Evolutionary conservation across 1,140 invertebrate species (phyloP), one percentile per base, ranked within the genome.

Genomic region (Physella acuta): DNA sequence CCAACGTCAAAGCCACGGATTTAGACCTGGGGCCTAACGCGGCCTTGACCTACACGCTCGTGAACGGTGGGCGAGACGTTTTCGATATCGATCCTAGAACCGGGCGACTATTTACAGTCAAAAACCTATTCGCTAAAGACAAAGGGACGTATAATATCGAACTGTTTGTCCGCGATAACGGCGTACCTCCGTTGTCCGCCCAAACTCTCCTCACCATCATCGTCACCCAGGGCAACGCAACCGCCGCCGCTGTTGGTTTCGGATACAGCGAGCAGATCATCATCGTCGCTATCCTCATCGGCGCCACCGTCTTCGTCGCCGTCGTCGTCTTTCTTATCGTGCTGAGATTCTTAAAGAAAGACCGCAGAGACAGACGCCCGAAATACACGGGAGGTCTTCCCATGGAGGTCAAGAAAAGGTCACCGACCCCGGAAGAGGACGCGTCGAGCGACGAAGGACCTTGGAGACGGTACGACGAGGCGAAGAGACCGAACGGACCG

Each of bases 281-380:
- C 56, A 67, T 73, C 36, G 72, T 70, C 17, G 68, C 68, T 16
- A 52, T 70, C 16, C 68, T 73, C 24, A 65, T 73, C 11, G 65
- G 68, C 36, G 39, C 68, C 34, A 73, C 72, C 17, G 30, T 73
- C 26, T 24, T 70, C 24, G 68, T 70, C 37, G 68, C 72, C 36
- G 60, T 66, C 24, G 52, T 66, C 53, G 72, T 71, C 33, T 53
- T 63, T 14, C 55, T 64, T 52, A 69, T 69, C 61, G 52, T 73
- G 0, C 49, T 73, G 3, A 64, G 69, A 11, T 60, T 71, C 5
- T 34, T 67, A n/a, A 64, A 60, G 64, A 65, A 65, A 28, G 72
- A 73, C 44, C 30, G 65, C 0, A 59, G 61, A 24, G 69, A 68
- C 0, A 52, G 65, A 3, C 51, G 52, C 11, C 37, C 61, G 2